Conservation (phyloP, 2,113 vertebrate species). For the Phalacrocorax aristotelis region DNA sequence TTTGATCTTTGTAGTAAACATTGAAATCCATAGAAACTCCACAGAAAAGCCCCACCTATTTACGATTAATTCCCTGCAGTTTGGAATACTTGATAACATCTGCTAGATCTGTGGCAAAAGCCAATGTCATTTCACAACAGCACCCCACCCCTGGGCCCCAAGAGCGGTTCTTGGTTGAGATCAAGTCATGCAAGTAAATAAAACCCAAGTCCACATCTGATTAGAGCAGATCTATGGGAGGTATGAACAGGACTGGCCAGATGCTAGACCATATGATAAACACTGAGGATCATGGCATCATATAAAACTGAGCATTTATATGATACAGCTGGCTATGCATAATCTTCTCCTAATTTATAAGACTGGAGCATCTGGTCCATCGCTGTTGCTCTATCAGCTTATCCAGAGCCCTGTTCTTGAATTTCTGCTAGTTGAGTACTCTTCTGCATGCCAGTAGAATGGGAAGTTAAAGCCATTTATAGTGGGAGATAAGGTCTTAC, state of each 20-base stretch:
- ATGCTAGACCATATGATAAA: constrained; percentile 76
- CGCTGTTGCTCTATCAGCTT: constrained; percentile 62
- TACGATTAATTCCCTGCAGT: background rate
- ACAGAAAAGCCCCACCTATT: background rate
- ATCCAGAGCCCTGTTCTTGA: constrained; percentile 32
- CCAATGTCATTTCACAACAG: background rate
- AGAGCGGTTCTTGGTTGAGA: constrained; percentile 16
- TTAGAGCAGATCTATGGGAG: constrained; percentile 67
- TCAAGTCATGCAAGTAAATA: constrained; percentile 37
- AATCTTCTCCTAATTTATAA: constrained; percentile 77
- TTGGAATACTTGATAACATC: background rate
- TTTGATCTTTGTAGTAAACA: background rate
- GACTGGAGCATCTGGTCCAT: constrained; percentile 72
- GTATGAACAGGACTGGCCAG: constrained; percentile 64
- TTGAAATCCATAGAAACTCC: background rate
- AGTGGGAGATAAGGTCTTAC: background rate
- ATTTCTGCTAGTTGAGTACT: background rate
- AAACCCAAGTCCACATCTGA: constrained; percentile 32
- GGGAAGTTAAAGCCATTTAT: background rate
- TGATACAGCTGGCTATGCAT: constrained; percentile 75
- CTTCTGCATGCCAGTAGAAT: background rate
- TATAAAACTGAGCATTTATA: constrained; percentile 72
- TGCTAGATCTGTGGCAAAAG: background rate
- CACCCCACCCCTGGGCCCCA: background rate
- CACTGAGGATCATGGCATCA: constrained; percentile 62